Evolutionary conservation across 1,140 invertebrate species (phyloP).

Genomic region (Paracyclopina nana): DNA sequence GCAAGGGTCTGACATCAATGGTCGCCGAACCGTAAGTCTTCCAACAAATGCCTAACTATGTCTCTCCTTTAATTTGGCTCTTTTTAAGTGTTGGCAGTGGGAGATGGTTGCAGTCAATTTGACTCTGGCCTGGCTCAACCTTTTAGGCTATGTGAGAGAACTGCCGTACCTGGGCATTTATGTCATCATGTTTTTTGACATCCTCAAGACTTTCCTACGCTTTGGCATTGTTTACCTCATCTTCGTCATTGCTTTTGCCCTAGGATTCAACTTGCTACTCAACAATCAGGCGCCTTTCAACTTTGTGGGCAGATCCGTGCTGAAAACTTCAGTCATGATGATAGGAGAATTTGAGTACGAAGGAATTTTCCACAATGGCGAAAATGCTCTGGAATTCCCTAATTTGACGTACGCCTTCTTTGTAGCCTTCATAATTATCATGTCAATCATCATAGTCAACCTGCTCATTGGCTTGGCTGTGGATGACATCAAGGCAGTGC

Average conservation of each 20-base stretch:
- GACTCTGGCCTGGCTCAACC: conserved; percentile 32
- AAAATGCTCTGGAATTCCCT: background rate
- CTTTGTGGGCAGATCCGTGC: conserved; percentile 34
- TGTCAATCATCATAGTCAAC: conserved; percentile 62
- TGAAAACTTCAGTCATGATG: conserved; percentile 73
- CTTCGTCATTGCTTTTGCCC: conserved; percentile 32
- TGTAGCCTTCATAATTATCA: conserved; percentile 50
- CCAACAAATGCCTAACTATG: conserved; percentile 28
- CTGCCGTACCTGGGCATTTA: conserved; percentile 34
- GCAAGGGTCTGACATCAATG: conserved; percentile 31
- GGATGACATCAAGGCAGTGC: conserved; percentile 25
- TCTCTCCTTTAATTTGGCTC: conserved; percentile 26
- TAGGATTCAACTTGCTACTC: conserved; percentile 28
- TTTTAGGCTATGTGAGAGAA: conserved; percentile 30
- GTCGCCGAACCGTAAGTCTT: conserved; percentile 28
- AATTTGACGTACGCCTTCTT: conserved; percentile 30
- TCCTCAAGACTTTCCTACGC: conserved; percentile 31
- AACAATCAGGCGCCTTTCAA: conserved; percentile 25
- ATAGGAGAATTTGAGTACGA: conserved; percentile 64
- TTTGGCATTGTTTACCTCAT: conserved; percentile 33
- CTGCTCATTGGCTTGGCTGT: conserved; percentile 35
- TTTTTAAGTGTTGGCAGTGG: conserved; percentile 29
- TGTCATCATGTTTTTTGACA: conserved; percentile 36
- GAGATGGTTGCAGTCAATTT: conserved; percentile 28
- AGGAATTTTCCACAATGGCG: conserved; percentile 43